Percentiles rank a stretch among this genome's conserved stretches.
Evolutionary conservation across 1,140 invertebrate species (phyloP).

Genomic region (Leptopilina clavipes): DNA sequence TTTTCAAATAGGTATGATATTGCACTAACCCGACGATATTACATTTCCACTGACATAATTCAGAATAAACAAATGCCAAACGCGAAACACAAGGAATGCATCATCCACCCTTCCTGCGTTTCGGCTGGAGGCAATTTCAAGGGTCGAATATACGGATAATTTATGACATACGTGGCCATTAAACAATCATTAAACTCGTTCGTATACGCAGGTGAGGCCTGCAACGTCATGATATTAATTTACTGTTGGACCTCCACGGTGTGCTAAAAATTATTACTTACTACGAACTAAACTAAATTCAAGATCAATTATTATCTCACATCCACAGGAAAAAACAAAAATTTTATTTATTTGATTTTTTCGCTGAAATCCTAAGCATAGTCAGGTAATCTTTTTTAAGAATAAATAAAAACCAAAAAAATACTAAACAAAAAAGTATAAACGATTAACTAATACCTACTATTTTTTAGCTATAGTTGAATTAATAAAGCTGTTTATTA

Average conservation of each 20-base stretch:
- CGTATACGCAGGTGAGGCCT: conserved; percentile 71
- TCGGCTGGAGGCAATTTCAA: conserved; percentile 71
- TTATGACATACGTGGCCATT: conserved; percentile 74
- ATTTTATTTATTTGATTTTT: too few species aligned
- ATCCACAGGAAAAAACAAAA: conserved; percentile 22
- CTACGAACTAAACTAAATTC: conserved; percentile 43
- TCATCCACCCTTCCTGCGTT: conserved; percentile 51
- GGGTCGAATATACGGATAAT: conserved; percentile 74
- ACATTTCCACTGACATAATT: conserved; percentile 49
- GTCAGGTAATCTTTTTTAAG: too few species aligned
- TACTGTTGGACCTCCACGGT: conserved; percentile 73
- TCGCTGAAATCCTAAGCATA: too few species aligned
- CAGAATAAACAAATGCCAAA: conserved; percentile 49
- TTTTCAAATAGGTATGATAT: too few species aligned
- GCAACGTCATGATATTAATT: conserved; percentile 71
- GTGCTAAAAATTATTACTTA: conserved; percentile 72
- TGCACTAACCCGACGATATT: too few species aligned
- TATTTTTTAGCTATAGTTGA: too few species aligned
- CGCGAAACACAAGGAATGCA: not conserved
- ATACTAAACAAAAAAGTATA: too few species aligned
- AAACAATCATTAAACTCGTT: conserved; percentile 77
- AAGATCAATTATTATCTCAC: conserved; percentile 56
- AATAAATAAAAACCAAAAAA: too few species aligned
- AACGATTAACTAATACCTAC: too few species aligned
- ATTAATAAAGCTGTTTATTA: too few species aligned